Evolutionary conservation across 2,888 invertebrate species (phyloP).

Genomic region (Parnassius smintheus): DNA sequence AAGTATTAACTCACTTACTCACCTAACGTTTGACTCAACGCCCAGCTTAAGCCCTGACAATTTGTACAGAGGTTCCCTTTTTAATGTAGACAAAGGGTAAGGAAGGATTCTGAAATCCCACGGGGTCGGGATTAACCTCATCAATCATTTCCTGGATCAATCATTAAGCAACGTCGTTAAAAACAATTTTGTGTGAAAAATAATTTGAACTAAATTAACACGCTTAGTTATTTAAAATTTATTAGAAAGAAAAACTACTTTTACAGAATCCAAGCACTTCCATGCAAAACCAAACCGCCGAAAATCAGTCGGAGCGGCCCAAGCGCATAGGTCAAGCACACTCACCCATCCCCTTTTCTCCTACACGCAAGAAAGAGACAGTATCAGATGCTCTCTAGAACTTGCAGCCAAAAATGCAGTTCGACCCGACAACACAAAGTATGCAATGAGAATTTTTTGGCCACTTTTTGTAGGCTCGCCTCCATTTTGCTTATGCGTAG

Average conservation of each 20-base stretch:
- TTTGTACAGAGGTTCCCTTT: no score
- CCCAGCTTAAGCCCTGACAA: no score
- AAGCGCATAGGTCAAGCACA: slow-evolving; percentile 67
- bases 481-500: slow-evolving; percentile 23
- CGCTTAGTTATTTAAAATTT: no score
- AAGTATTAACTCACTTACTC: no score
- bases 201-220: no score
- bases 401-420: slow-evolving; percentile 58
- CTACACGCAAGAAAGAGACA: slow-evolving; percentile 37
- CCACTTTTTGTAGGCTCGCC: slow-evolving; percentile 27
- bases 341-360: slow-evolving; percentile 45
- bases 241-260: background rate
- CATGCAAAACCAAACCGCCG: slow-evolving; percentile 46
- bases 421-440: slow-evolving; percentile 46
- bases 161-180: no score
- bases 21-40: no score
- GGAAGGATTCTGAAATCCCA: no score
- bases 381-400: slow-evolving; percentile 46
- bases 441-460: slow-evolving; percentile 48
- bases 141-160: no score
- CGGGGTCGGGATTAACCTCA: no score
- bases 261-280: slow-evolving; percentile 35
- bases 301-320: slow-evolving; percentile 53
- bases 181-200: no score
- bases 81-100: no score